Evolutionary conservation across 1,140 invertebrate species (phyloP).

Genomic region (Brachionus rotundiformis): DNA sequence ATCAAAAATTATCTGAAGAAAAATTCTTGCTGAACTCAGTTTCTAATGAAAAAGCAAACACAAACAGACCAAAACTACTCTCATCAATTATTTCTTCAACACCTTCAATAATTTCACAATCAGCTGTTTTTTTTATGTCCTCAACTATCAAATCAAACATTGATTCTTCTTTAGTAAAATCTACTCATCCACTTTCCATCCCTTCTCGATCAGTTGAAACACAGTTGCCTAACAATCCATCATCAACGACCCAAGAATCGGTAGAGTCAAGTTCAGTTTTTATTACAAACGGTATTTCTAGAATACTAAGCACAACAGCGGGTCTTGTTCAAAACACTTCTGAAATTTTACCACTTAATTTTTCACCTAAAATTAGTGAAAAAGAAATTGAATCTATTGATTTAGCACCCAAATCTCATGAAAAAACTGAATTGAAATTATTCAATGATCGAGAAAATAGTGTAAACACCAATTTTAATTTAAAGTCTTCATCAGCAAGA

Average conservation of each 20-base stretch:
- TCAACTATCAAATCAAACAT: not conserved
- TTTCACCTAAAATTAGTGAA: not conserved
- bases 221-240: no score
- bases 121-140: not conserved
- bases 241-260: not conserved
- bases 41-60: not conserved
- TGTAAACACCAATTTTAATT: not conserved
- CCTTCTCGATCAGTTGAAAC: no score
- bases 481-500: not conserved
- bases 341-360: not conserved
- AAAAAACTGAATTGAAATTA: not conserved
- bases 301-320: not conserved
- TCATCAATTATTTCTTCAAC: not conserved
- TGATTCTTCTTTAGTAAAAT: no score
- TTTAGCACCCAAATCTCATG: not conserved
- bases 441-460: not conserved
- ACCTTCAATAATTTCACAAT: not conserved
- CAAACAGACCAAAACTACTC: not conserved
- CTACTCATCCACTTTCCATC: not conserved
- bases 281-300: not conserved
- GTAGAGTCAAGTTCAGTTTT: not conserved
- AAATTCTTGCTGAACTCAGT: not conserved
- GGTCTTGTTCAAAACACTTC: not conserved
- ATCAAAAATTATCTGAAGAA: not conserved
- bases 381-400: not conserved